Evolutionary conservation across 1,140 invertebrate genomes (phyloP), one percentile per base, ranked within the genome.

Genomic region (Colletes gigas): DNA sequence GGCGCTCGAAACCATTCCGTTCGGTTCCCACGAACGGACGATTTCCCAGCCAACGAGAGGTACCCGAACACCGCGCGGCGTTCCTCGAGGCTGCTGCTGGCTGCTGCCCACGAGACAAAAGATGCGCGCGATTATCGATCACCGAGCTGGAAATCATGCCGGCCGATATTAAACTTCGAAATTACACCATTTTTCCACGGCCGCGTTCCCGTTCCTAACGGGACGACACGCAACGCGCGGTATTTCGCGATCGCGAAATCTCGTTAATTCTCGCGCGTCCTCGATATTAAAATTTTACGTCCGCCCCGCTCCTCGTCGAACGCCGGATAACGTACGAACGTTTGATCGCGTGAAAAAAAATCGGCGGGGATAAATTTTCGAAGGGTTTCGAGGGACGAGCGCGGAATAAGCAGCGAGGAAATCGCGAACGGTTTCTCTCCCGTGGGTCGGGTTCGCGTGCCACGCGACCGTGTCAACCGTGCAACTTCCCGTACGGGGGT

Each of bases 1-100:
- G 47, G 69, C 59, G 83, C 70, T 67, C 78, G 71, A 70, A 81
- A 77, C 70, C 79, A 68, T 74, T 63, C 52, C 67, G 71, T 72
- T 59, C 77, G 77, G 41, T 67, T 75, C 59, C 82, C 71, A 54
- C 71, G 57, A 68, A 60, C 55, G 74, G 30, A 52, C 70, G 50
- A 66, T 74, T 78, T 62, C 55, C 73, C 52, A 78, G 41, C 75
- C 80, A 81, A 81, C 72, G 73, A n/a, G 73, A n/a, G 62, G 17
- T 39, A 59, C 19, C 14, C 57, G 54, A 4, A 21, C 67, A 9
- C n/a, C 66, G 68, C 68, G 12, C 19, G 50, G 59, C 50, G 68
- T 71, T 71, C 59, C 77, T 67, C 59, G 19, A 60, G 70, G 30
- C 50, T 30, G 63, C 66, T 5, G 8, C 69, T 12, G 39, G 10